Percentiles rank a stretch among this genome's conserved stretches.
Evolutionary conservation across 2,888 invertebrate genomes (phyloP).

Genomic region (Hemithea aestivaria): DNA sequence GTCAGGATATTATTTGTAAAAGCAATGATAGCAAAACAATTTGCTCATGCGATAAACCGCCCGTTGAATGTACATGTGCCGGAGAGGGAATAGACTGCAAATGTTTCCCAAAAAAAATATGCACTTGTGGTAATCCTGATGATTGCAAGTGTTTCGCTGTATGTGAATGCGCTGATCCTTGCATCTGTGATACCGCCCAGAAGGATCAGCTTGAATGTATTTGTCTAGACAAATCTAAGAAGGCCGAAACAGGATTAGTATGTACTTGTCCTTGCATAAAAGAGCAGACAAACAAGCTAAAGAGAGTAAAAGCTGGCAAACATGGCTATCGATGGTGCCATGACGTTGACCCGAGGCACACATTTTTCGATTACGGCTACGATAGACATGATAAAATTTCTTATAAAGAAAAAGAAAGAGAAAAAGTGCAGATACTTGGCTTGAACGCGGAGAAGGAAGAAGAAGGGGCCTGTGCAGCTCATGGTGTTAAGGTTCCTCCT

Average conservation of each 20-base stretch:
- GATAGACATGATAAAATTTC: slow-evolving; percentile 53
- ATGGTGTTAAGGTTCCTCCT: slow-evolving; percentile 44
- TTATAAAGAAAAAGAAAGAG: slow-evolving; percentile 36
- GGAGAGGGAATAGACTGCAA: slow-evolving; percentile 36
- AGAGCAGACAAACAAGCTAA: slow-evolving; percentile 41
- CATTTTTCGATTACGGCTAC: slow-evolving; percentile 65
- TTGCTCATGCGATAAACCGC: slow-evolving; percentile 43
- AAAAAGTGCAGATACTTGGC: slow-evolving; percentile 55
- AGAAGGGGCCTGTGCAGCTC: slow-evolving; percentile 36
- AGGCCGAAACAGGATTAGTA: slow-evolving; percentile 27
- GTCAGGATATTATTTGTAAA: slow-evolving; percentile 36
- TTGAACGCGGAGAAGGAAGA: slow-evolving; percentile 36
- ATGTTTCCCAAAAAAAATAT: slow-evolving; percentile 47
- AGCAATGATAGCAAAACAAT: slow-evolving; percentile 41
- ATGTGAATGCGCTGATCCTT: slow-evolving; percentile 56
- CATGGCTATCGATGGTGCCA: slow-evolving; percentile 67
- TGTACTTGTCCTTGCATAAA: slow-evolving; percentile 44
- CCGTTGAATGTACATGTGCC: slow-evolving; percentile 46
- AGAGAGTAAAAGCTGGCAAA: slow-evolving; percentile 55
- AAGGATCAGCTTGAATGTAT: slow-evolving; percentile 41
- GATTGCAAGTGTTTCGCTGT: slow-evolving; percentile 53
- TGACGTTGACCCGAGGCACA: slow-evolving; percentile 62
- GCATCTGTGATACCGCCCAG: slow-evolving; percentile 48
- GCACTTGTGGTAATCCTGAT: slow-evolving; percentile 54
- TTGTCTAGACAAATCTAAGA: slow-evolving; percentile 41